Conservation (phyloP, 2,888 invertebrate genomes). For the Gisinianus flammeolus region DNA sequence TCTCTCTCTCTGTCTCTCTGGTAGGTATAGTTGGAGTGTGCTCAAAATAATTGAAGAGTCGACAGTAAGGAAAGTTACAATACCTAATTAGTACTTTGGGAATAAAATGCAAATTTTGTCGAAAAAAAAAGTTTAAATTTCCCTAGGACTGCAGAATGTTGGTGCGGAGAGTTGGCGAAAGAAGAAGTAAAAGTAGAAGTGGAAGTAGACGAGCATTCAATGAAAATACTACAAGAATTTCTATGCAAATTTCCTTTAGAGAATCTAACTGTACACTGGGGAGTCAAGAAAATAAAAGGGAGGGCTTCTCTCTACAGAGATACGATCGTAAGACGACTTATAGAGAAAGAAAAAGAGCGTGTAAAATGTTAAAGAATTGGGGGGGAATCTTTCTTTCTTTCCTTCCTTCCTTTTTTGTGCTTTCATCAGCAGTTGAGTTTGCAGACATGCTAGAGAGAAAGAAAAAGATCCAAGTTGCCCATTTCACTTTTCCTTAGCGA, state of each 20-base stretch:
- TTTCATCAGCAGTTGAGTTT: neutral
- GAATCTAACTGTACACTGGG: neutral
- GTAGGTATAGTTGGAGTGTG: too few relatives aligned
- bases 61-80: neutral
- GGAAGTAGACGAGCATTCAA: neutral
- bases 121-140: neutral
- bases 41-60: neutral
- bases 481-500: neutral
- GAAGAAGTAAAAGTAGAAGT: too few relatives aligned
- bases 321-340: too few relatives aligned
- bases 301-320: neutral
- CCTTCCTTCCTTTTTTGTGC: too few relatives aligned
- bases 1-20: too few relatives aligned
- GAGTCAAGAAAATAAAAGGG: neutral
- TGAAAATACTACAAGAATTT: too few relatives aligned
- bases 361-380: too few relatives aligned
- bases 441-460: neutral
- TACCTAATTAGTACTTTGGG: neutral
- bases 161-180: too few relatives aligned
- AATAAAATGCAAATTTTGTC: conserved; percentile 3
- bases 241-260: too few relatives aligned
- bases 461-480: neutral
- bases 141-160: neutral
- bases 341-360: too few relatives aligned
- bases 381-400: too few relatives aligned